Conservation (phyloP, 2,113 vertebrate species). For the Menura novaehollandiae region DNA sequence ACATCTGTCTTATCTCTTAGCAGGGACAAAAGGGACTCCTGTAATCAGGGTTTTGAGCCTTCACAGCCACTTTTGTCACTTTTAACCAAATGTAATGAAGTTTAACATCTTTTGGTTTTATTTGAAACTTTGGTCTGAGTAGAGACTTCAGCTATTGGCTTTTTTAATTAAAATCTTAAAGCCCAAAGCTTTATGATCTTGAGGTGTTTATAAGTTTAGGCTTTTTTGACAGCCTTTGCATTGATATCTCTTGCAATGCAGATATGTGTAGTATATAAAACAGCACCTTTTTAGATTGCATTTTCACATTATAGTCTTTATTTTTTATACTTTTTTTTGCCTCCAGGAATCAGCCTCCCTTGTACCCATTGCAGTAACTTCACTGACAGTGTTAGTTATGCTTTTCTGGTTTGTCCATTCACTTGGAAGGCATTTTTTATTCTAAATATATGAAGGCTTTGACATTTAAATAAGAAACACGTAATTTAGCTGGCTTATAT, state of each 20-base stretch:
- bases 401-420: not conserved
- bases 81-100: not conserved
- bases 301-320: not conserved
- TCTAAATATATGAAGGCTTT: not conserved
- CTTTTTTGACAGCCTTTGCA: not conserved
- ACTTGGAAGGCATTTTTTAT: not conserved
- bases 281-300: not conserved
- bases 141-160: not conserved
- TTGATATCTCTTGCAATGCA: not conserved
- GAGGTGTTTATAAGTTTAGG: not conserved
- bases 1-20: not conserved
- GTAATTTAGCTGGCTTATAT: not conserved
- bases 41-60: not conserved
- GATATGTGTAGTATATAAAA: not conserved
- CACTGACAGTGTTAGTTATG: not conserved
- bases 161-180: not conserved
- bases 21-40: not conserved
- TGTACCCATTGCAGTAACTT: not conserved
- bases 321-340: not conserved
- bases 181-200: not conserved
- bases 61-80: not conserved
- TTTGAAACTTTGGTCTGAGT: not conserved
- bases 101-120: not conserved
- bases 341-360: not conserved
- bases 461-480: not conserved